Base-by-base conservation (phyloP, 2,797 vertebrate genomes). In the Tinamus major region DNA sequence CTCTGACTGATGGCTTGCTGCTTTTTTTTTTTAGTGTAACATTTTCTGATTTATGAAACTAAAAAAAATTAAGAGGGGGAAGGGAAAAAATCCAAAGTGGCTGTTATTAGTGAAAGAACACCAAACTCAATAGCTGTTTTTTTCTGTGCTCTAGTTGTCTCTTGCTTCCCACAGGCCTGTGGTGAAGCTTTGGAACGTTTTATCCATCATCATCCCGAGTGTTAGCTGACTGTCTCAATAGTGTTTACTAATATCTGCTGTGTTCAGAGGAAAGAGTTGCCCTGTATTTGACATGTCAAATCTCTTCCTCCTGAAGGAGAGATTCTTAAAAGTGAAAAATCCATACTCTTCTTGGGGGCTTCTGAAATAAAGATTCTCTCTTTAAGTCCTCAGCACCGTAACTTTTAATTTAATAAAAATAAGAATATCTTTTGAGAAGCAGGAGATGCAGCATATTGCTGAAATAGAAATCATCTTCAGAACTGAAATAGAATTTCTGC, bases 1-100 rank as follows among this genome's bases (percentile, higher is more conserved):
- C 76, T 95, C 44, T 89, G 96, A 97, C 91, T 97, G 97, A 97
- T 97, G 96, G 87, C 93, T 96, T 93, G 93, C 48, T 49, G 48
- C 48, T 23, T 48, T 89, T 96, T 89, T 96, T 85, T 93, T 84
- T 92, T 92, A 79, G 84, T 86, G 85, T 86, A 90, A 82, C 80
- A 88, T 48, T 77, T 94, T 94, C 87, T 95, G 87, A 95, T 93
- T 93, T 92, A 91, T 88, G 80, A 16, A 10, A 85, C 23, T 56
- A 59, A 77, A 74, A 71, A 92, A 92, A 51, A 82, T 44, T 46
- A 65, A 69, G 84, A 85, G 65, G 69, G 39, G 44, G 49, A 92
- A 82, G 82, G 51, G n/a, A 77, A 93, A 93, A 96, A 90, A 79
- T 93, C 93, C 61, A 48, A 72, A 0, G 2, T 90, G 80, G 61